These are phyloP conservation scores for Chrysocyon brachyurus DNA, from an alignment of 2,797 vertebrate species.

Conservation along the genomic window DNA sequence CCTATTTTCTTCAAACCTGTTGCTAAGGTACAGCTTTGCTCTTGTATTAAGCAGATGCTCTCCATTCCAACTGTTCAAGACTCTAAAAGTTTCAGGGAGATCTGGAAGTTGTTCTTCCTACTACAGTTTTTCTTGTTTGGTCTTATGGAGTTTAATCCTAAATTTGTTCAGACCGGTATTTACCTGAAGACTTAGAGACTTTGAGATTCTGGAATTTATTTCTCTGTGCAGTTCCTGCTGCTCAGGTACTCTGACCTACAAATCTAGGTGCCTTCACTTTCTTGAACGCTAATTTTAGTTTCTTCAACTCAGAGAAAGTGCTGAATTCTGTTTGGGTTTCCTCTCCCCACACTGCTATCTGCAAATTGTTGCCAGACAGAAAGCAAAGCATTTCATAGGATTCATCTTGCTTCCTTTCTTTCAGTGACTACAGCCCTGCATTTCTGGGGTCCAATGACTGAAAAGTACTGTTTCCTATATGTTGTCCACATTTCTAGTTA, in stretches of 20 bases:
- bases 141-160: neutral
- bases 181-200: neutral
- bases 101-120: neutral
- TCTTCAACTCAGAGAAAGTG: neutral
- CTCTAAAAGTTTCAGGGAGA: neutral
- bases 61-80: neutral
- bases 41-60: neutral
- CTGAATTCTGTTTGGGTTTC: neutral
- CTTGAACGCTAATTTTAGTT: neutral
- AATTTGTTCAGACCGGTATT: neutral
- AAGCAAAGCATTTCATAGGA: rapidly evolving
- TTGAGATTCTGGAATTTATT: neutral
- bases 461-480: neutral
- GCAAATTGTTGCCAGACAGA: neutral
- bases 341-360: neutral
- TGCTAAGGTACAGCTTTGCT: neutral
- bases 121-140: neutral
- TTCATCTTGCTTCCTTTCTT: neutral
- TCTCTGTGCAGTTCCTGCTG: neutral
- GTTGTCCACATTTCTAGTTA: neutral
- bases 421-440: neutral
- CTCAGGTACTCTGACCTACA: neutral
- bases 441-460: neutral
- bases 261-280: neutral
- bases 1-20: neutral